phyloP scores from a whole-genome alignment of 2,797 vertebrate genomes.

The Coregonus ussuriensis region DNA sequence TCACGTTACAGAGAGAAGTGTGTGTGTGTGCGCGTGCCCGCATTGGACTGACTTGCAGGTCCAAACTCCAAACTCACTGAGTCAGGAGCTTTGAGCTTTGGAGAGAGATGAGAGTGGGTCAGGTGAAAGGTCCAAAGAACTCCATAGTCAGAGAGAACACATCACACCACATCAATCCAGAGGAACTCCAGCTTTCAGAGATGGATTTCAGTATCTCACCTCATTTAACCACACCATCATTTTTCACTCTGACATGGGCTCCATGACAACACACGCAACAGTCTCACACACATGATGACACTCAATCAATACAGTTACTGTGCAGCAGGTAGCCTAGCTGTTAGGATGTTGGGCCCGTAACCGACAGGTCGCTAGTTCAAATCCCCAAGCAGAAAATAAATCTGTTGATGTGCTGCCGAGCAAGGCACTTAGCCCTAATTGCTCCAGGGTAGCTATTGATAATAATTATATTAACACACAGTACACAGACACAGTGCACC shows the following conservation, averaged over 20 bases:
- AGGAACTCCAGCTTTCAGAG: conserved; percentile 52
- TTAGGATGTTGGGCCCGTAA: too few relatives aligned
- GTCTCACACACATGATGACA: background rate
- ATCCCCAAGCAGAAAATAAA: too few relatives aligned
- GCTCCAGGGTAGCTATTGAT: too few relatives aligned
- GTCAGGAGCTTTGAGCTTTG: background rate
- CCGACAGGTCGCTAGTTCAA: too few relatives aligned
- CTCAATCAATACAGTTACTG: too few relatives aligned
- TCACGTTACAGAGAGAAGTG: background rate
- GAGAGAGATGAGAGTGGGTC: conserved; percentile 34
- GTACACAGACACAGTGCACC: background rate
- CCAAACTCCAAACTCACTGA: background rate
- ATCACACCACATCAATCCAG: conserved; percentile 66
- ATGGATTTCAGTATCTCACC: conserved; percentile 54
- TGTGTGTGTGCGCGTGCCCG: background rate
- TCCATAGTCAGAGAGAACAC: conserved; percentile 36
- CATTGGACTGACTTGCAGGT: background rate
- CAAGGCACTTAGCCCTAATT: too few relatives aligned
- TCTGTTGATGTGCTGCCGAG: too few relatives aligned
- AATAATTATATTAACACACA: background rate
- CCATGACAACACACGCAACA: conserved; percentile 47
- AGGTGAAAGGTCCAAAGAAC: conserved; percentile 10
- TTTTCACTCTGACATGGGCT: conserved; percentile 48
- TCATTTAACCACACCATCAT: conserved; percentile 64
- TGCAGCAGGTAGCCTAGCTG: too few relatives aligned